Base-by-base conservation (phyloP, 2,797 vertebrate genomes). In the Remorina albescens region DNA sequence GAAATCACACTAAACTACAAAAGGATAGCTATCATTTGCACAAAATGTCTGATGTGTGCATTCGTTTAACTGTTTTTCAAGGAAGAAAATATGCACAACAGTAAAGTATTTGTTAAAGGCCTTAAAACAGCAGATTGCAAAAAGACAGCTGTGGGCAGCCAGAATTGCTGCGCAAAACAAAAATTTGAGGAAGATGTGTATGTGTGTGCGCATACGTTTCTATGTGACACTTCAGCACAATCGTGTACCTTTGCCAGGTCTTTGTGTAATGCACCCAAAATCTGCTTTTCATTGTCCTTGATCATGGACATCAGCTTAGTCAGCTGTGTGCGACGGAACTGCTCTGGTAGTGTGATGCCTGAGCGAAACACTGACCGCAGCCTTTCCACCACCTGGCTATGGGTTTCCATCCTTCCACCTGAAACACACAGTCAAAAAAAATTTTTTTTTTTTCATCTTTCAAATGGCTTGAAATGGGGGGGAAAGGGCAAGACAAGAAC, bases 221-320 rank as follows among this genome's bases (percentile, higher is more conserved):
- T 32, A 2, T 23, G 3, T 9, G 26, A 46, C 44, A 21, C 30
- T 19, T 8, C 13, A 16, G 7, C 8, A 7, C 15, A 21, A 36
- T 41, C 2, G 2, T 11, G 25, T 86, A 95, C 95, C 95, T 95
- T 95, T 2, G 67, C 65, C 0, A 95, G 87, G 74, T 95, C 95
- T 80, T 91, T 74, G 74, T 94, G 91, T 66, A 95, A 49, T 0
- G 93, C 93, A 0, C 89, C 56, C 11, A 93, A 0, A 46, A 95
- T 84, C 76, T 34, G 66, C 3, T 88, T 37, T 83, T 95, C 93
- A 0, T 95, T 95, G 5, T 95, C 95, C 50, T 84, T 78, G 15
- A 95, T 21, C 82, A 95, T 70, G 23, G 75, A 44, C 63, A 88
- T 76, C 6, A 95, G 85, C 16, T 72, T 82, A 30, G 55, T 65